Base-by-base conservation (phyloP, 2,797 vertebrate genomes). In the Onychomys arenicola region DNA sequence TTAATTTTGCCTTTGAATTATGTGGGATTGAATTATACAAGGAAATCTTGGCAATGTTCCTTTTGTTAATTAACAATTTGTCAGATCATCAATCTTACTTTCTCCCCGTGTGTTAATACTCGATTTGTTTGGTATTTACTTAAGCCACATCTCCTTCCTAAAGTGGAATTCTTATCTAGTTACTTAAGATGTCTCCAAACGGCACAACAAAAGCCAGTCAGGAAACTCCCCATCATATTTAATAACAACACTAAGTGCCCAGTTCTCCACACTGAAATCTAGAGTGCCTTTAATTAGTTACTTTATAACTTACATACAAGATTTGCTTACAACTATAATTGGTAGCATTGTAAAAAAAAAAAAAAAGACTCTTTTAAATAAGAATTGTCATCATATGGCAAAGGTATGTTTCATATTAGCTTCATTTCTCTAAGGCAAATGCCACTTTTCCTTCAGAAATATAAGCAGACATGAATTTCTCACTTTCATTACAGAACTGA, bases 1-100 rank as follows among this genome's bases (percentile, higher is more conserved):
- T 98, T 98, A 98, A 98, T 98, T 98, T 98, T 97, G 78, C 40
- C 93, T 98, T 98, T 97, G 92, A 98, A 97, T 98, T 98, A 97
- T 93, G 83, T 37, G 27, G 49, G 97, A 96, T 85, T 96, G 89
- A 97, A 97, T 98, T 97, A 97, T 93, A 97, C 43, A 96, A 94
- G 49, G 95, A 96, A 96, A 78, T 96, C 43, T 96, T 98, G 97
- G 75, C 92, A 97, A 89, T 89, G 90, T 92, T 97, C 69, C 94
- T 96, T 93, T 78, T 97, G 97, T 98, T 97, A 98, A 98, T 98
- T 98, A 98, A 96, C 95, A 11, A 97, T 98, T 98, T 98, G 96
- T 98, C 97, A 98, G 95, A 97, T 98, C 97, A 98, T 98, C 82
- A 91, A 98, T 98, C 98, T 98, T 98, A 96, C 93, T 98, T 98